Base-by-base conservation (phyloP, 2,888 invertebrate species). In the Cataglyphis cursor region DNA sequence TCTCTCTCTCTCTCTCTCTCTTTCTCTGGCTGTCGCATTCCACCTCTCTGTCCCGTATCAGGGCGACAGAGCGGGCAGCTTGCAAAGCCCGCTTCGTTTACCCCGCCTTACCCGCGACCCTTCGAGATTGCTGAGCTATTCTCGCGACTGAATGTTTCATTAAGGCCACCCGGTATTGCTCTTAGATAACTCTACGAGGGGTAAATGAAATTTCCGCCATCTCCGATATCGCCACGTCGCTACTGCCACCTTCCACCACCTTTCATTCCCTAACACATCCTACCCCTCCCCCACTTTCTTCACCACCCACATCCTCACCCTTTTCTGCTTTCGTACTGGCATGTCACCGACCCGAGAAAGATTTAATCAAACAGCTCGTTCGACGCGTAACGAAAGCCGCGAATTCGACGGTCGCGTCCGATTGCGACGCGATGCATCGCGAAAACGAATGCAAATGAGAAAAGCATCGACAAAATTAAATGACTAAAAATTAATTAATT, bases 121-220 rank as follows among this genome's bases (percentile, higher is more conserved):
- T 94, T 94, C 94, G 94, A 94, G 94, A 94, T 94, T 94, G 94
- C 94, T 94, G 94, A 94, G 94, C 94, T 95, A 94, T 94, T 95
- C 94, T 94, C 94, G 92, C 94, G 94, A 94, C 94, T 95, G 95
- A 94, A 95, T 95, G 95, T 94, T 95, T 95, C 95, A 95, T 94
- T 94, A 95, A 94, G 93, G 93, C 94, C 94, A 94, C 94, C 95
- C 94, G 94, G 94, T 94, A 95, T 94, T 94, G 94, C 94, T 94
- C 94, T 95, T 94, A 94, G 95, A 94, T 94, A 94, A 94, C 94
- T 95, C 94, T 94, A 93, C 94, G 94, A 94, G 94, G 93, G 94
- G 94, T 94, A 94, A 95, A 94, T 94, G 94, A 95, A 94, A 95
- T 95, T 95, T 95, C 94, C 93, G 93, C 94, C 94, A 94, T 94